Evolutionary conservation across 2,797 vertebrate genomes (phyloP), one percentile per base, ranked within the genome.

Genomic region (Falco columbarius): DNA sequence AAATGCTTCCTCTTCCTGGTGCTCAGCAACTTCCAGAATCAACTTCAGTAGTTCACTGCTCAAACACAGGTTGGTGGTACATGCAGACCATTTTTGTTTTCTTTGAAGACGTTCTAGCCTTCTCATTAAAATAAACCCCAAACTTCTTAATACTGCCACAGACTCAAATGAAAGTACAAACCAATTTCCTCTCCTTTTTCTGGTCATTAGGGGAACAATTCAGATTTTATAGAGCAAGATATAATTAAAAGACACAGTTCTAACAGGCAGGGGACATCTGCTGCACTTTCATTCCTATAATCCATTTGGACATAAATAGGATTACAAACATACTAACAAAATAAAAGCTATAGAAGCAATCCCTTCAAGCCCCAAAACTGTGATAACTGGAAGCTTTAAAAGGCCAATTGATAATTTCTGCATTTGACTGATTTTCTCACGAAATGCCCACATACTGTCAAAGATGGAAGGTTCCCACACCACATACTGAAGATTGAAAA

Each of bases 251-350:
- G 30, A 70, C 62, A 83, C 49, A 56, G 67, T 46, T 93, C 10
- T 70, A 92, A 92, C 5, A 94, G 47, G 59, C 77, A 92, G 22
- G 34, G 71, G 71, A 95, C 93, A 92, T 91, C 77, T 92, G 95
- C 81, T 95, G 63, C 89, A 94, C 95, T 97, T 97, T 95, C 89
- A 73, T 96, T 96, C 77, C 86, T 90, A 85, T 92, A 97, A 97
- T 86, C 95, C 63, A 95, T 95, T 93, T 85, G 93, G 86, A 89
- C 86, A 36, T 80, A 96, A 93, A 96, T 46, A 94, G 93, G 95
- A 97, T 96, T 97, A 95, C 90, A 87, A 94, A 92, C 92, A 93
- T 59, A 47, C 89, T 92, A 93, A 85, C 95, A 87, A 91, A 70
- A 92, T 72, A 89, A 94, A 94, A 87, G 83, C 92, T 85, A 92